Percentiles rank a stretch among this genome's conserved stretches.
These are phyloP conservation scores for Agonopterix heracliana DNA, from an alignment of 2,888 invertebrate species.

Conservation along the genomic window DNA sequence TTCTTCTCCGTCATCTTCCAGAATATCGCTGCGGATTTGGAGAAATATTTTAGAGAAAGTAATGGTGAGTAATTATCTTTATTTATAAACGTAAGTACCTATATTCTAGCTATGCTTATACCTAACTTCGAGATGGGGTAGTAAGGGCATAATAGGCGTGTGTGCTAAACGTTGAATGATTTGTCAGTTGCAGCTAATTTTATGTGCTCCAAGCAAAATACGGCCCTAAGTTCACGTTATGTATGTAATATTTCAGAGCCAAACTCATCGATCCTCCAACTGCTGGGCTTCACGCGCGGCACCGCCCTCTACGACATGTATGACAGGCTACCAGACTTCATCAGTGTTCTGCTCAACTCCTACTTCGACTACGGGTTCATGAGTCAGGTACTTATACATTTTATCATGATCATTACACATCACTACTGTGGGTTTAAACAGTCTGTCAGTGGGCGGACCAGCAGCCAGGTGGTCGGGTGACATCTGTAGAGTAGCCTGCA, in stretches of 20 bases:
- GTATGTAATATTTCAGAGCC: constrained; percentile 35
- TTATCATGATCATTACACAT: too few relatives aligned
- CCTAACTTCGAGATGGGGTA: too few relatives aligned
- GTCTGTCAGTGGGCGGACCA: too few relatives aligned
- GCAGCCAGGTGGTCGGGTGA: too few relatives aligned
- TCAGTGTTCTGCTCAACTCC: constrained; percentile 59
- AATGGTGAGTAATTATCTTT: constrained; percentile 39
- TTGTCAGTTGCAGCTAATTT: too few relatives aligned
- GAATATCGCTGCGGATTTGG: constrained; percentile 42
- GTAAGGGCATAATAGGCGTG: too few relatives aligned
- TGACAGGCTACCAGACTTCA: constrained; percentile 53
- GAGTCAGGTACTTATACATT: constrained; percentile 44
- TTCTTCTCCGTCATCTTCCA: constrained; percentile 44
- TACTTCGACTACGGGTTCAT: constrained; percentile 68
- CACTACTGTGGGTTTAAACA: background rate
- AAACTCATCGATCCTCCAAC: constrained; percentile 47
- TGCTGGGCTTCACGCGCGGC: constrained; percentile 57
- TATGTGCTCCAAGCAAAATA: too few relatives aligned
- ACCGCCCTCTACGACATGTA: constrained; percentile 57
- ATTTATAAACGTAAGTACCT: too few relatives aligned
- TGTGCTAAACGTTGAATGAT: too few relatives aligned
- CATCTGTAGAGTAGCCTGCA: too few relatives aligned
- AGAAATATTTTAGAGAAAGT: constrained; percentile 53
- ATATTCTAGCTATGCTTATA: too few relatives aligned
- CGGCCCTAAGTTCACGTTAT: too few relatives aligned